Base-by-base conservation (phyloP, 2,797 vertebrate species). In the Smutsia temminckii region DNA sequence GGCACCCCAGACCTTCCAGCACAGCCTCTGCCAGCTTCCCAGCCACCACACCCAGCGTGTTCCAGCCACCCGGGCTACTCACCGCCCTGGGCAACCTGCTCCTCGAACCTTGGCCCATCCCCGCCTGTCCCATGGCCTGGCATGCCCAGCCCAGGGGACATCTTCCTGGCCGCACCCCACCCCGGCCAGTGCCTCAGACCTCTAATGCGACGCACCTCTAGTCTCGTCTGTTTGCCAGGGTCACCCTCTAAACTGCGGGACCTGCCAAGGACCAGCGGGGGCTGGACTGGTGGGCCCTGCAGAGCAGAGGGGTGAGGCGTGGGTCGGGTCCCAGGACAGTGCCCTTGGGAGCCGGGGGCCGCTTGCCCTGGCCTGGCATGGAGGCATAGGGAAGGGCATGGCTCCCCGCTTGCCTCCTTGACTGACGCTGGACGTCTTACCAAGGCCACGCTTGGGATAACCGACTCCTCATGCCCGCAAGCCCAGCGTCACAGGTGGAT, bases 201-300 rank as follows among this genome's bases (percentile, higher is more conserved):
- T 66, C 80, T 37, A 63, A 2, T 2, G 5, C 40, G 37, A 53
- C 23, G 8, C 6, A 1, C 0, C 13, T 40, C 34, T 29, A 1
- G 66, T 46, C 61, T 37, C 46, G 46, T 46, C 46, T 46, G 46
- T 46, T 46, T 46, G 46, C 46, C 46, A 12, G 46, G 42, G 46
- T 46, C 11, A 46, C 46, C 46, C 46, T 46, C 46, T 46, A 46
- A 46, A 46, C 46, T 46, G 46, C 11, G 1, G 46, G 46, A 46
- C 46, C 46, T 2, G 46, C 46, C 46, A 46, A 46, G 46, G 46
- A 11, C 46, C 46, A 46, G 46, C 2, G 46, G 46, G 42, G 46
- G 46, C 46, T 46, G 46, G 46, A 46, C 46, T 11, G 46, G 46
- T 10, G 46, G 46, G 46, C 46, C 46, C 46, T 46, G 46, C 46